Conservation (phyloP, 2,888 invertebrate genomes). For the Drosophila trichaetosa region DNA sequence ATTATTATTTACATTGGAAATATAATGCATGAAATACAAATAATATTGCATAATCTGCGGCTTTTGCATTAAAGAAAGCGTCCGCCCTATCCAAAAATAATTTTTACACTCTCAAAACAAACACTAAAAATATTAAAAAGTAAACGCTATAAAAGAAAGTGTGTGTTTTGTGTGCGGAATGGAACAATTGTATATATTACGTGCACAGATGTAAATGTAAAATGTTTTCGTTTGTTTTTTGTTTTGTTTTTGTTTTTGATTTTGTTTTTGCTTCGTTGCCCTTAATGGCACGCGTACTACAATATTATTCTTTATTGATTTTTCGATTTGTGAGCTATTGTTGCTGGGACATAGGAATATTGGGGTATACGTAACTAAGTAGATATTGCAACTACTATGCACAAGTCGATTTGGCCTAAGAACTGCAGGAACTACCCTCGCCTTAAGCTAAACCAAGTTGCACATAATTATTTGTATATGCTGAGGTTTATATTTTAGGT, state of each 20-base stretch:
- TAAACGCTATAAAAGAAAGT: conserved; percentile 46
- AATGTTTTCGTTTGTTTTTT: conserved; percentile 16
- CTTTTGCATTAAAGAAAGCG: conserved; percentile 40
- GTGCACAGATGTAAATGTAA: conserved; percentile 37
- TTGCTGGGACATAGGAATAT: conserved; percentile 2
- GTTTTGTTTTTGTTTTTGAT: conserved; percentile 2
- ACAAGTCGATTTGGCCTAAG: conserved; percentile 81
- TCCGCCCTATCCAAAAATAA: conserved; percentile 32
- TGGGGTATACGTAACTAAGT: conserved; percentile 62
- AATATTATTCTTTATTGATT: conserved; percentile 47
- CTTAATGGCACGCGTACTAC: conserved; percentile 75
- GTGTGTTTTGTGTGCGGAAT: conserved; percentile 32
- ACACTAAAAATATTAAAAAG: conserved; percentile 53
- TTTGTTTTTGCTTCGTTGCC: conserved; percentile 62
- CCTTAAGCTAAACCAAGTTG: conserved; percentile 82
- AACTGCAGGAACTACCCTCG: conserved; percentile 2
- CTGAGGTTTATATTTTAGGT: conserved; percentile 23
- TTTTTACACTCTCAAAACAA: conserved; percentile 69
- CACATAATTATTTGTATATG: conserved; percentile 72
- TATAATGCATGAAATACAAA: conserved; percentile 80
- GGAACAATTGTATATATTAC: conserved; percentile 22
- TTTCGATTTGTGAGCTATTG: conserved; percentile 37
- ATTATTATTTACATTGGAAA: conserved; percentile 79
- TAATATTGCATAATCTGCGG: conserved; percentile 74
- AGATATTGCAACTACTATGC: conserved; percentile 67